Evolutionary conservation across 1,140 invertebrate genomes (phyloP).

Genomic region (Pogonognathellus flavescens): DNA sequence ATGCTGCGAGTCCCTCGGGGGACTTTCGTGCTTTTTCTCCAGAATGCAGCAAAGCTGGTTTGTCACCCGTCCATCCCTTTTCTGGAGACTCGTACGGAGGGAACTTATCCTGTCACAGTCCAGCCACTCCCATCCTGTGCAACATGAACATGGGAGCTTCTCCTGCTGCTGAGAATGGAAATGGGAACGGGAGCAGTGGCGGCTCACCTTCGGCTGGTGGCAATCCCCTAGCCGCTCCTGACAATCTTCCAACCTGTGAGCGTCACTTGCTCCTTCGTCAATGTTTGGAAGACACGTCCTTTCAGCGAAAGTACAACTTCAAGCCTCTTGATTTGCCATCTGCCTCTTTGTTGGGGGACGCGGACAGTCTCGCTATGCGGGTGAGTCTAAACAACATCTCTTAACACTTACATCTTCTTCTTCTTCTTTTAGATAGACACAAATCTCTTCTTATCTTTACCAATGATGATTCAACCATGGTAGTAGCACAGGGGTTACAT

Average conservation of each 20-base stretch:
- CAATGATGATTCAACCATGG: too few relatives aligned
- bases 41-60: conserved; percentile 71
- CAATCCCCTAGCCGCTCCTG: not conserved
- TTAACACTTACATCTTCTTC: too few relatives aligned
- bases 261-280: conserved; percentile 80
- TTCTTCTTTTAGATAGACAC: not conserved
- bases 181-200: not conserved
- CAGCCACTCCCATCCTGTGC: not conserved
- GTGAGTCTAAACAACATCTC: conserved; percentile 36
- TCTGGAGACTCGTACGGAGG: not conserved
- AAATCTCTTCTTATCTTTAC: not conserved
- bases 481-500: too few relatives aligned
- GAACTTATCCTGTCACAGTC: not conserved
- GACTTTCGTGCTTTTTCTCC: conserved; percentile 74
- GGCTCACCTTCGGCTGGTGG: not conserved
- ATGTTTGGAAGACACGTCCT: conserved; percentile 84
- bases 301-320: conserved; percentile 85
- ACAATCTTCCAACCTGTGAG: not conserved
- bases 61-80: conserved; percentile 61
- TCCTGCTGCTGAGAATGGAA: not conserved
- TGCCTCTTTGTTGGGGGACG: conserved; percentile 34
- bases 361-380: not conserved
- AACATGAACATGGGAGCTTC: not conserved
- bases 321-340: conserved; percentile 78
- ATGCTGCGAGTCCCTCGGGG: conserved; percentile 72